Evolutionary conservation across 2,797 vertebrate genomes (phyloP).

Genomic region (Alcedo quadribrachys): DNA sequence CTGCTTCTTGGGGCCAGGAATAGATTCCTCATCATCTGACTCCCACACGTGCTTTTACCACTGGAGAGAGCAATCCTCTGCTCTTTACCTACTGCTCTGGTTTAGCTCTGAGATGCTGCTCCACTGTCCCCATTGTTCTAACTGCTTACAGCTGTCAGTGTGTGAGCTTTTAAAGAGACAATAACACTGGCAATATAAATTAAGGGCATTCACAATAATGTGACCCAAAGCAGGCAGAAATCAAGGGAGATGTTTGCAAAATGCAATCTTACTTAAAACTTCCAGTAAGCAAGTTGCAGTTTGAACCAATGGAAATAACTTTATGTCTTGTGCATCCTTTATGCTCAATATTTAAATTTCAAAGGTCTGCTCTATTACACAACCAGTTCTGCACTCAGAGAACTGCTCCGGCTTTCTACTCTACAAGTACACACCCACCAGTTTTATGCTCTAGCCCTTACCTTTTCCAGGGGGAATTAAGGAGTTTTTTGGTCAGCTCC

Average conservation of each 20-base stretch:
- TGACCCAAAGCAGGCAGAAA: neutral
- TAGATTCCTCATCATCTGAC: constrained; percentile 1
- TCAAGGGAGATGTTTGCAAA: neutral
- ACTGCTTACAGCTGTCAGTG: neutral
- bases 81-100: constrained; percentile 58
- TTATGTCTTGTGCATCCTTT: neutral
- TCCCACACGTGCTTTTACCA: constrained; percentile 24
- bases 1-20: constrained; percentile 5
- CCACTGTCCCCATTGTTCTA: constrained; percentile 55
- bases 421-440: neutral
- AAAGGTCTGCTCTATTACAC: neutral
- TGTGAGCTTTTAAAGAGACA: constrained; percentile 18
- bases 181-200: neutral
- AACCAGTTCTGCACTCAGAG: neutral
- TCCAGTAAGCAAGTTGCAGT: neutral
- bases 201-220: neutral
- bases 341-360: neutral
- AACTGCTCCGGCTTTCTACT: neutral
- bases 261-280: fast-evolving
- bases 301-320: neutral
- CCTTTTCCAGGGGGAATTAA: neutral
- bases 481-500: neutral
- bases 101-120: constrained; percentile 45
- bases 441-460: neutral
- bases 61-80: neutral